Evolutionary conservation across 2,113 vertebrate genomes (phyloP).

Genomic region (Elachura formosa): DNA sequence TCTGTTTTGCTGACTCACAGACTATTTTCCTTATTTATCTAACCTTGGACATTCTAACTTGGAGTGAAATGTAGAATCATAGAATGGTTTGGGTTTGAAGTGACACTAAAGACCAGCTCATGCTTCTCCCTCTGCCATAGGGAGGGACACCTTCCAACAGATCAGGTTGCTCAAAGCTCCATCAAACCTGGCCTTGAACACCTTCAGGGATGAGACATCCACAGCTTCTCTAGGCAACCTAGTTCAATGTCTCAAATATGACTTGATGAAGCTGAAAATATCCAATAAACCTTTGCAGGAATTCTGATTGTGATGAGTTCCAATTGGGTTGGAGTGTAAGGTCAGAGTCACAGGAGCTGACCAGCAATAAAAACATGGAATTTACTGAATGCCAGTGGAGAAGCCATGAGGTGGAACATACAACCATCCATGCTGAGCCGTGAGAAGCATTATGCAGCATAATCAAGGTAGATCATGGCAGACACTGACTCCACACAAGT

Average conservation of each 20-base stretch:
- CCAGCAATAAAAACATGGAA: not conserved
- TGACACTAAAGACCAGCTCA: not conserved
- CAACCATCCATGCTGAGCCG: not conserved
- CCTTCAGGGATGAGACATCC: not conserved
- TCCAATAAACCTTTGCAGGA: not conserved
- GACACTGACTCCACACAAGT: not conserved
- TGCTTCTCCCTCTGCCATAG: not conserved
- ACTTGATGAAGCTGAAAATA: not conserved
- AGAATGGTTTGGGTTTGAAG: not conserved
- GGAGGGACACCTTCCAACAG: not conserved
- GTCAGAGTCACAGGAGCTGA: not conserved
- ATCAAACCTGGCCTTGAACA: not conserved
- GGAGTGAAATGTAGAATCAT: not conserved
- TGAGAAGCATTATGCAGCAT: not conserved
- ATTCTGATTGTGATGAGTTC: not conserved
- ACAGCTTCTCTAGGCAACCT: not conserved
- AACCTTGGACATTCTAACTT: not conserved
- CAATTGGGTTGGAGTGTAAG: rapidly evolving
- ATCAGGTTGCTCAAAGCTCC: not conserved
- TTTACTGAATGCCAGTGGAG: not conserved
- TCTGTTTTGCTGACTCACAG: not conserved
- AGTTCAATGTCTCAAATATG: not conserved
- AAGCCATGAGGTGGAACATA: not conserved
- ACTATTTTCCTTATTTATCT: not conserved
- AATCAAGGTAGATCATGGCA: not conserved